Evolutionary conservation across 2,113 vertebrate species (phyloP).

Genomic region (Smithornis capensis): DNA sequence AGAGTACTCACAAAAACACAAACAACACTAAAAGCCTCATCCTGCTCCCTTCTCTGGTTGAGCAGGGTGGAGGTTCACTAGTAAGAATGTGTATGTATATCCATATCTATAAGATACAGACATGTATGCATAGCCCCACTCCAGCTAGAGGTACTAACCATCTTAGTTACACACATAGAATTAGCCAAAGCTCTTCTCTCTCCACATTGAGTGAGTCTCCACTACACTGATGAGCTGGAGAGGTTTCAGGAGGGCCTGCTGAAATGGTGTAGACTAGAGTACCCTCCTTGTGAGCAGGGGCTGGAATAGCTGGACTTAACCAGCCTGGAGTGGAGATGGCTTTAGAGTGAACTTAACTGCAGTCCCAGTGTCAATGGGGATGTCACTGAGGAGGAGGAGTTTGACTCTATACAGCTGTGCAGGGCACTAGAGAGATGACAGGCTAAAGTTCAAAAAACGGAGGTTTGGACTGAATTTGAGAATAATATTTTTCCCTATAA

Average conservation of each 20-base stretch:
- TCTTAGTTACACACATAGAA: neutral
- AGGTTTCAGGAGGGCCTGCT: neutral
- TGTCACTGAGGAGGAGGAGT: neutral
- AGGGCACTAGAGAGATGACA: neutral
- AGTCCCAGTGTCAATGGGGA: neutral
- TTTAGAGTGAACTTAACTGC: neutral
- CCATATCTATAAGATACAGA: neutral
- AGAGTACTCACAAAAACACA: neutral
- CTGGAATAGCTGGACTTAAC: neutral
- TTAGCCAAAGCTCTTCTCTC: neutral
- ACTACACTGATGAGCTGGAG: neutral
- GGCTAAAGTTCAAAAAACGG: neutral
- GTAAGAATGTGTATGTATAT: neutral
- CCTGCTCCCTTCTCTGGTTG: neutral
- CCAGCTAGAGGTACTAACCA: neutral
- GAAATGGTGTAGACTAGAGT: neutral
- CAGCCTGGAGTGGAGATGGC: neutral
- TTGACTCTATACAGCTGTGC: neutral
- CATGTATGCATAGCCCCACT: neutral
- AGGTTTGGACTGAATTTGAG: neutral
- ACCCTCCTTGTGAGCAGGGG: neutral
- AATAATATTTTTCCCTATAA: neutral
- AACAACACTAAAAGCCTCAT: neutral
- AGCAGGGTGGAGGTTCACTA: neutral
- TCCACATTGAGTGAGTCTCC: neutral